A percentile compares a stretch with the other conserved stretches of the same genome.
Conservation (phyloP, 2,113 vertebrate species). For the Phainopepla nitens region DNA sequence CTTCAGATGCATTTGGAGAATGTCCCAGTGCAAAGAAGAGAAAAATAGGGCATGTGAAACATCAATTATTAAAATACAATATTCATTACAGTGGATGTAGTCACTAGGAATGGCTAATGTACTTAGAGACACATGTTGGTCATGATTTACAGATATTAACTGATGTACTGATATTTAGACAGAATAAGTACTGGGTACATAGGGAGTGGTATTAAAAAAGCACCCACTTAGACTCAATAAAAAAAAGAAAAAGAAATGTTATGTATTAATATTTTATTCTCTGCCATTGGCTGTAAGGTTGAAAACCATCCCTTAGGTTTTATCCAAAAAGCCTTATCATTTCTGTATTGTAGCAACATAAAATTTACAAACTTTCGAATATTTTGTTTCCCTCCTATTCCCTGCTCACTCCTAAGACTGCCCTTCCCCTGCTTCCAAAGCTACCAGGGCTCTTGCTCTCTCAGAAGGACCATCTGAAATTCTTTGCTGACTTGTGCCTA, state of each 20-base stretch:
- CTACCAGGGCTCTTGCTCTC: neutral
- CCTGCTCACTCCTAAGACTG: neutral
- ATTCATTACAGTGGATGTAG: neutral
- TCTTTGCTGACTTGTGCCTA: neutral
- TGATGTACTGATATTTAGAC: slow-evolving; percentile 18
- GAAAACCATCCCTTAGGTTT: neutral
- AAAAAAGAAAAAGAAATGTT: neutral
- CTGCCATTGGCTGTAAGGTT: neutral
- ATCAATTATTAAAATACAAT: slow-evolving; percentile 32
- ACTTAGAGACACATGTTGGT: neutral
- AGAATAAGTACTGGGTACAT: neutral
- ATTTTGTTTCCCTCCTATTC: neutral
- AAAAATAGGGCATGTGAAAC: slow-evolving; percentile 4
- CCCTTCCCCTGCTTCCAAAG: neutral
- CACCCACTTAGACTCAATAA: neutral
- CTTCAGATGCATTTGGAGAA: neutral
- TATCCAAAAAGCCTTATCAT: neutral
- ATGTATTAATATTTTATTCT: slow-evolving; percentile 4
- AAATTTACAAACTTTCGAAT: neutral
- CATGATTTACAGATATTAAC: slow-evolving; percentile 14
- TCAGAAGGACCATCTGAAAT: neutral
- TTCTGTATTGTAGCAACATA: neutral
- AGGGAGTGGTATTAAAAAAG: neutral
- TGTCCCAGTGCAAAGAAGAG: neutral
- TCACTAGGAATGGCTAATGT: neutral